Evolutionary conservation across 2,113 vertebrate species (phyloP).

Genomic region (Cheirogaleus medius): DNA sequence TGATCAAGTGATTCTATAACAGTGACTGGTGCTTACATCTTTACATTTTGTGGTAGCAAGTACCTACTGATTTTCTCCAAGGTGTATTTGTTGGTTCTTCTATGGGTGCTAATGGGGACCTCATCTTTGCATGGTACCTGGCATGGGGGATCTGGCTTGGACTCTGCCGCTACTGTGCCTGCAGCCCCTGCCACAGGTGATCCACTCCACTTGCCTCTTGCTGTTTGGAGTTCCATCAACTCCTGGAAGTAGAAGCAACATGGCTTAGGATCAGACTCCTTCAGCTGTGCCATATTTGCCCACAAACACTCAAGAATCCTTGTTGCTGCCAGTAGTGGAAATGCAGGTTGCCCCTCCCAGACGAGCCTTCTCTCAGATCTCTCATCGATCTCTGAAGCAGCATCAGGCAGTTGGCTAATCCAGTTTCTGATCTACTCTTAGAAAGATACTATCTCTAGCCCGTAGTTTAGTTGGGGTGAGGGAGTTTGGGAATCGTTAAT

Average conservation of each 20-base stretch:
- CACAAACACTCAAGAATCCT: not conserved
- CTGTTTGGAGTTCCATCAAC: not conserved
- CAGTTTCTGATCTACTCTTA: not conserved
- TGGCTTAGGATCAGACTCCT: not conserved
- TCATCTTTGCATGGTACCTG: not conserved
- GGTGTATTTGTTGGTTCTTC: not conserved
- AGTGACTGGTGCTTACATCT: not conserved
- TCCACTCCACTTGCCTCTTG: not conserved
- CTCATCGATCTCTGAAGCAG: not conserved
- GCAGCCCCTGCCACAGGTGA: not conserved
- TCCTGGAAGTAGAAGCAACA: not conserved
- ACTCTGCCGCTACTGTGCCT: not conserved
- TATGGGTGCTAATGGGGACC: not conserved
- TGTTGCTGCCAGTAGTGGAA: not conserved
- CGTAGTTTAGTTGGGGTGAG: not conserved
- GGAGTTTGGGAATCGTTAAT: not conserved
- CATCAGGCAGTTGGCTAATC: not conserved
- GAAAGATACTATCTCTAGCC: not conserved
- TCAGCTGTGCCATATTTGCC: not conserved
- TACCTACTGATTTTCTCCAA: not conserved
- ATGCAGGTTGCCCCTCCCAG: not conserved
- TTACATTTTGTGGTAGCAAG: not conserved
- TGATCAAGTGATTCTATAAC: not conserved
- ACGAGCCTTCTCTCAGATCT: not conserved
- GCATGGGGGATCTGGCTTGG: not conserved